A percentile compares a stretch with the other conserved stretches of the same genome.
Conservation (phyloP, 2,113 vertebrate species). For the Pollachius pollachius region DNA sequence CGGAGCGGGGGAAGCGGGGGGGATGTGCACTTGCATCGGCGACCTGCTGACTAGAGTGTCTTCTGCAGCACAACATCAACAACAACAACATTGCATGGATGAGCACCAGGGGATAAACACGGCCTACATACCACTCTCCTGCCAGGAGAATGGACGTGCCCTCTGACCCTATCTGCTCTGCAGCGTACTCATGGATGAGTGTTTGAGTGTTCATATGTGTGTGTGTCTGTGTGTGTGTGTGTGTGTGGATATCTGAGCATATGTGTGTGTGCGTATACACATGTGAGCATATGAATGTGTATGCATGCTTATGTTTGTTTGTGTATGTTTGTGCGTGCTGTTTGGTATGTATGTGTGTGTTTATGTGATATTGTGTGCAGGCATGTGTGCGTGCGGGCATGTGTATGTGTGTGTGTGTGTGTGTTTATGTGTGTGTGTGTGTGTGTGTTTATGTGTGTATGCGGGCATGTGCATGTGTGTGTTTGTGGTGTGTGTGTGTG, state of each 20-base stretch:
- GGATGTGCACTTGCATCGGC: constrained; percentile 26
- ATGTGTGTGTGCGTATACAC: neutral
- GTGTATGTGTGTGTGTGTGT: too few species aligned
- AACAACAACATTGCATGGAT: constrained; percentile 21
- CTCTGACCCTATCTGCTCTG: constrained; percentile 34
- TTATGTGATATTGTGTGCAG: too few species aligned
- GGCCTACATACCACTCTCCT: constrained; percentile 21
- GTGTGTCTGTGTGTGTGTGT: neutral
- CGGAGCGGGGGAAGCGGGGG: constrained; percentile 1
- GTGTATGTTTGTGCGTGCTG: too few species aligned
- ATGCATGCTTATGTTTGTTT: neutral
- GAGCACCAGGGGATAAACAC: constrained; percentile 34
- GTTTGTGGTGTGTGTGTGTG: too few species aligned
- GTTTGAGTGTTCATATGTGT: constrained; percentile 19
- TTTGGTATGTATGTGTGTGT: too few species aligned
- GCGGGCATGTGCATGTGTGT: too few species aligned
- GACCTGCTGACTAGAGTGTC: constrained; percentile 47
- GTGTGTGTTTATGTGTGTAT: neutral
- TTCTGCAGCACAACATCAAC: constrained; percentile 28
- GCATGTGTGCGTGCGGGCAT: too few species aligned
- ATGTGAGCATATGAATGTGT: neutral
- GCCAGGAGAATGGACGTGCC: constrained; percentile 41
- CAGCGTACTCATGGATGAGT: neutral
- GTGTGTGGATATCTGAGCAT: neutral
- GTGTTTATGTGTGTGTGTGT: too few species aligned